phyloP scores from a whole-genome alignment of 2,113 vertebrate genomes.

The Atlantisia rogersi region DNA sequence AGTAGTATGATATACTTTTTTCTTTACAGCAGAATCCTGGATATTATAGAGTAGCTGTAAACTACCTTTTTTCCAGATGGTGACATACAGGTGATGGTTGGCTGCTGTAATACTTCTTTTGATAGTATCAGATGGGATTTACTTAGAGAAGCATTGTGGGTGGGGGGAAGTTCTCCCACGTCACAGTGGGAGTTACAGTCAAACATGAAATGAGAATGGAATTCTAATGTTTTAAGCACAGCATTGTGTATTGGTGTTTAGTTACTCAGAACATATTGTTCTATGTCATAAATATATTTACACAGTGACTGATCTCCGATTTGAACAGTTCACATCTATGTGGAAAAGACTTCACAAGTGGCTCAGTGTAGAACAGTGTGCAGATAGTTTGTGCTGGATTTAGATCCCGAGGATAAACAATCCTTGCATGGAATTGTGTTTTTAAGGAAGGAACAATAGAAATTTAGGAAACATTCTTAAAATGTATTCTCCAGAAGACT shows the following conservation, averaged over 20 bases:
- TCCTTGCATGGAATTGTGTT: background rate
- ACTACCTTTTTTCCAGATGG: background rate
- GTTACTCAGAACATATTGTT: background rate
- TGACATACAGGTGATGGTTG: background rate
- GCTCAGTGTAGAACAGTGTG: background rate
- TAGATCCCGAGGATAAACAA: background rate
- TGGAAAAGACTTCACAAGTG: fast-evolving
- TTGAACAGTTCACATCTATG: background rate
- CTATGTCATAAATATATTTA: background rate
- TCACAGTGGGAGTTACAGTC: background rate
- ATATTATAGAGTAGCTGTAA: background rate
- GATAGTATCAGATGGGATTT: background rate
- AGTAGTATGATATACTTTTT: background rate
- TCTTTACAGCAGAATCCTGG: background rate
- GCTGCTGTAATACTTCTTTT: background rate
- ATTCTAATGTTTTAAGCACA: background rate
- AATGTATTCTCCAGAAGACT: background rate
- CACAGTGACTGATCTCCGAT: background rate
- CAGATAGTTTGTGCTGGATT: background rate
- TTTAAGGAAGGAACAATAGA: background rate
- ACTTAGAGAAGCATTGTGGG: background rate
- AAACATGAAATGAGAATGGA: background rate
- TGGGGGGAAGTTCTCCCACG: background rate
- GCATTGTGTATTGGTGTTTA: background rate
- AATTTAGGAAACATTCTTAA: background rate